Evolutionary conservation across 2,888 invertebrate species (phyloP).

Genomic region (Sphaeridia pumilis): DNA sequence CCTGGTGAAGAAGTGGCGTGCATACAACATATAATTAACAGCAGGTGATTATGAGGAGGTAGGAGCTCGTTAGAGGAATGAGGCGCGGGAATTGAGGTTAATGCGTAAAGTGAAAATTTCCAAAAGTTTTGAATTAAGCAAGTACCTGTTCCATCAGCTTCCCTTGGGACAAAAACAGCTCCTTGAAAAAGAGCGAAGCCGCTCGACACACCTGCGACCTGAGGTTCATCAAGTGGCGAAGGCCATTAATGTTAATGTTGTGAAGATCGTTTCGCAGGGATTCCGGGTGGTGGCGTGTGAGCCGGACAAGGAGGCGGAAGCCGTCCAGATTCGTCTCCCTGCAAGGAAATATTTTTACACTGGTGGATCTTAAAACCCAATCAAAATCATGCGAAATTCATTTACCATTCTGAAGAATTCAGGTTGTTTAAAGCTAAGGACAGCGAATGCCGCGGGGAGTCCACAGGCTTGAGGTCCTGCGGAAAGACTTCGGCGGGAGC

Average conservation of each 20-base stretch:
- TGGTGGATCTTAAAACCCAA: too few species aligned
- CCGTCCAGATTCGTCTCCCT: conserved; percentile 66
- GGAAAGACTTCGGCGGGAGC: conserved; percentile 33
- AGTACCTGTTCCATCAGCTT: conserved; percentile 49
- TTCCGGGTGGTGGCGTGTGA: conserved; percentile 56
- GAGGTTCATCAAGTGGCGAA: conserved; percentile 71
- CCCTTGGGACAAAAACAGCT: conserved; percentile 54
- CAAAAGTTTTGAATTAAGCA: too few species aligned
- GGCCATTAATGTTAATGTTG: conserved; percentile 54
- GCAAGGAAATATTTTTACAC: conserved; percentile 15
- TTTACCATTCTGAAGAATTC: conserved; percentile 58
- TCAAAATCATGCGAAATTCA: too few species aligned
- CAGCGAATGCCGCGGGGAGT: conserved; percentile 54
- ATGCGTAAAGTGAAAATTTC: not conserved
- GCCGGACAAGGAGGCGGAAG: conserved; percentile 53
- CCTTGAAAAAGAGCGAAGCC: conserved; percentile 70
- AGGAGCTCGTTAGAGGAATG: too few species aligned
- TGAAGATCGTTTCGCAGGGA: conserved; percentile 52
- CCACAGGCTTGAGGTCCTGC: conserved; percentile 44
- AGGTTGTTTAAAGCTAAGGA: conserved; percentile 53
- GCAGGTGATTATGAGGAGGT: too few species aligned
- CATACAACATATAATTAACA: not conserved
- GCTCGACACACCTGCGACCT: conserved; percentile 84
- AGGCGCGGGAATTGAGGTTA: too few species aligned
- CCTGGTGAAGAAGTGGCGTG: not conserved